These are phyloP conservation scores for Ciconia maguari DNA, from an alignment of 2,113 vertebrate species.

Conservation along the genomic window DNA sequence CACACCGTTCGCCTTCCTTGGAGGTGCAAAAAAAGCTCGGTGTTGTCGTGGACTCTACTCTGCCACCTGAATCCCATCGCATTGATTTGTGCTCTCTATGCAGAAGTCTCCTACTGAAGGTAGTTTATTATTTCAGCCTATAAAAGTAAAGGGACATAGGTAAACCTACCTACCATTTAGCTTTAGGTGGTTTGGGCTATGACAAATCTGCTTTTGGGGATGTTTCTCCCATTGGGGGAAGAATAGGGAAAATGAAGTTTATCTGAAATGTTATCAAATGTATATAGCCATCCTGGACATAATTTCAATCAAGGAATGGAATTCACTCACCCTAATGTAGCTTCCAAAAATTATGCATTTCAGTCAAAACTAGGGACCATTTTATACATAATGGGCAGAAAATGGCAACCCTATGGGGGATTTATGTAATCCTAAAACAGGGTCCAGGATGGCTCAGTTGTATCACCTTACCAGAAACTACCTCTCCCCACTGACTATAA, in stretches of 20 bases:
- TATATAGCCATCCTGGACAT: background rate
- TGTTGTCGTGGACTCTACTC: background rate
- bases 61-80: background rate
- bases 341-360: background rate
- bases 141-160: background rate
- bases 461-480: background rate
- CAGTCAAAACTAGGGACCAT: background rate
- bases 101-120: background rate
- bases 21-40: background rate
- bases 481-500: background rate
- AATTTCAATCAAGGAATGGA: background rate
- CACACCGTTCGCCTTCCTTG: fast-evolving
- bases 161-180: background rate
- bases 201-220: background rate
- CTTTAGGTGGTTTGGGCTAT: background rate
- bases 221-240: background rate
- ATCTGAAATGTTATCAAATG: background rate
- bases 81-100: fast-evolving
- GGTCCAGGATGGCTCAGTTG: background rate
- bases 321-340: background rate
- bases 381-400: background rate
- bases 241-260: background rate
- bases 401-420: background rate
- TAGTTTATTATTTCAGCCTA: background rate
- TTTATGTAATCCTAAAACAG: background rate